A percentile compares a stretch with the other conserved stretches of the same genome.
Conservation (phyloP, 2,888 invertebrate genomes). For the Mactromeris polynyma region DNA sequence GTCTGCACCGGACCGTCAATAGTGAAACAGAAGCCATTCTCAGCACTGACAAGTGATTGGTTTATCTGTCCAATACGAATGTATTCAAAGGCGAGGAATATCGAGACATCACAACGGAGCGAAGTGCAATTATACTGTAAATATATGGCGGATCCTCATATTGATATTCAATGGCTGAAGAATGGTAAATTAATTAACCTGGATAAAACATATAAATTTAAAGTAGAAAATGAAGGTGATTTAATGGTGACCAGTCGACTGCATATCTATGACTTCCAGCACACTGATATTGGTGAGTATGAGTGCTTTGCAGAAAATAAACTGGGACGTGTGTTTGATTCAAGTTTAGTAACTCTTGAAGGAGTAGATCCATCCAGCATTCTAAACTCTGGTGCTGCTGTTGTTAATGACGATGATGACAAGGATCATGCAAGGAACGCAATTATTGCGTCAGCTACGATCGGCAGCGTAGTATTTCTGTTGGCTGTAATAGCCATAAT, state of each 20-base stretch:
- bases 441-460: conserved; percentile 79
- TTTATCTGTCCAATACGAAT: conserved; percentile 80
- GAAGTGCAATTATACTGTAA: conserved; percentile 77
- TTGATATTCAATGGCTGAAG: conserved; percentile 77
- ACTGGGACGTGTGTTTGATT: conserved; percentile 72
- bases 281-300: conserved; percentile 79
- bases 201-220: conserved; percentile 71
- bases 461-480: conserved; percentile 78
- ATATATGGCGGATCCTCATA: conserved; percentile 79
- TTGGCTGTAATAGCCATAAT: conserved; percentile 73
- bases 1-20: conserved; percentile 78
- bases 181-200: conserved; percentile 70
- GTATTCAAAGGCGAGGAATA: conserved; percentile 77
- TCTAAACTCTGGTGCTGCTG: conserved; percentile 47
- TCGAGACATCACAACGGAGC: conserved; percentile 66
- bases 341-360: conserved; percentile 73
- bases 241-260: conserved; percentile 73
- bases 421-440: conserved; percentile 69
- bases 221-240: conserved; percentile 56
- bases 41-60: conserved; percentile 72
- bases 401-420: conserved; percentile 38
- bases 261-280: conserved; percentile 75
- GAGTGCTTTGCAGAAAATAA: conserved; percentile 80
- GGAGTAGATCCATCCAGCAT: conserved; percentile 73
- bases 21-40: conserved; percentile 72